A percentile compares a stretch with the other conserved stretches of the same genome.
These are phyloP conservation scores for Patella ulyssiponensis DNA, from an alignment of 2,888 invertebrate genomes.

Conservation along the genomic window DNA sequence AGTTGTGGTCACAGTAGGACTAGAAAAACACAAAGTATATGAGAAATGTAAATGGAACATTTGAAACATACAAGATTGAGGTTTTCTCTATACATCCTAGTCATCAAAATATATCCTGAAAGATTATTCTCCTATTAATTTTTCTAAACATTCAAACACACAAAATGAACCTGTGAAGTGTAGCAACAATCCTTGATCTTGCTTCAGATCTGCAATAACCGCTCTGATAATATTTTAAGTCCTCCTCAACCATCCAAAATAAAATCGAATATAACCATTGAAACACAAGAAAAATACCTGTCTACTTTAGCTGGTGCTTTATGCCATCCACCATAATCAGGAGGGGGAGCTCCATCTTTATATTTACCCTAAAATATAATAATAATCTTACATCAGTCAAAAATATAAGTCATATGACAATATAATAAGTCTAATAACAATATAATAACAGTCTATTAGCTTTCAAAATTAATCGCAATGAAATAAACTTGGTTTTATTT, in stretches of 20 bases:
- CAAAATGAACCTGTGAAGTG: too few relatives aligned
- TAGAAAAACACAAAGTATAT: slow-evolving; percentile 39
- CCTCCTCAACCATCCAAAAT: too few relatives aligned
- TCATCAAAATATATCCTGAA: not conserved
- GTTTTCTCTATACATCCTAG: not conserved
- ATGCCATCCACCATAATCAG: slow-evolving; percentile 85
- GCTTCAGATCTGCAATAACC: too few relatives aligned
- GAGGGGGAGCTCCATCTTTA: slow-evolving; percentile 77
- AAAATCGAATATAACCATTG: too few relatives aligned
- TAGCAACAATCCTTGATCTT: too few relatives aligned
- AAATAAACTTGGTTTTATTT: too few relatives aligned
- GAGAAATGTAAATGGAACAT: not conserved
- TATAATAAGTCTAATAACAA: too few relatives aligned
- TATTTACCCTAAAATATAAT: slow-evolving; percentile 74
- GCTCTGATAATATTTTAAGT: too few relatives aligned
- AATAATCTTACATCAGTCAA: not conserved
- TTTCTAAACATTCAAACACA: too few relatives aligned
- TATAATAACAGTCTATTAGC: too few relatives aligned
- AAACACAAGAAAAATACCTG: slow-evolving; percentile 59
- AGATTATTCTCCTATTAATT: not conserved
- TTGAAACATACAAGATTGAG: not conserved
- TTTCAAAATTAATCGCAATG: too few relatives aligned
- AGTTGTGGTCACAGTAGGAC: slow-evolving; percentile 82
- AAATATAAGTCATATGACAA: too few relatives aligned
- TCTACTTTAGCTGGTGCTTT: slow-evolving; percentile 95